Evolutionary conservation across 2,113 vertebrate species (phyloP).

Genomic region (Bucco capensis): DNA sequence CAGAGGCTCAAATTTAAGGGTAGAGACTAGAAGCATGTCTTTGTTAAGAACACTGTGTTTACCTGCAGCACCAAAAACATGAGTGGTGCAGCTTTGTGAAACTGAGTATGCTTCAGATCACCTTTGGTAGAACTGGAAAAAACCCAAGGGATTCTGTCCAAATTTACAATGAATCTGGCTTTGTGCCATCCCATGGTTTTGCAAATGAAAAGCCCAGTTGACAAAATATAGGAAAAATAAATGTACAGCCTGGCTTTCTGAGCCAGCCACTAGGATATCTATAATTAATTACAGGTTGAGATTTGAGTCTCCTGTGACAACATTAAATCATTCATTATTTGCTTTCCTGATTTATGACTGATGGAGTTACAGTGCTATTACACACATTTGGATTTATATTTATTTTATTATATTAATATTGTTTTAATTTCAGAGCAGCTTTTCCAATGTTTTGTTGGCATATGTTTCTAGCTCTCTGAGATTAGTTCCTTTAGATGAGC

Average conservation of each 20-base stretch:
- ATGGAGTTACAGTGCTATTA: neutral
- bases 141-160: neutral
- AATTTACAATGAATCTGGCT: neutral
- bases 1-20: neutral
- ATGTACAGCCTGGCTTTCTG: neutral
- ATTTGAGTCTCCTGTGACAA: neutral
- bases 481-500: neutral
- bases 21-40: neutral
- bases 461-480: neutral
- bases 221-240: constrained; percentile 35
- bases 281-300: neutral
- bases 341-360: constrained; percentile 2
- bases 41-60: neutral
- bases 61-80: neutral
- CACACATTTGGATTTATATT: neutral
- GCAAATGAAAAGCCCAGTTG: neutral
- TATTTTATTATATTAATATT: neutral
- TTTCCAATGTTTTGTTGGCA: neutral
- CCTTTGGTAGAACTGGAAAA: neutral
- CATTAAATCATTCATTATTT: constrained; percentile 23
- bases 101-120: neutral
- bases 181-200: neutral
- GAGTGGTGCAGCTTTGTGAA: neutral
- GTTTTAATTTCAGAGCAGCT: neutral
- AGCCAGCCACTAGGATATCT: neutral